Percentiles rank a stretch among this genome's conserved stretches.
phyloP scores from a whole-genome alignment of 2,113 vertebrate species.

The Chloroceryle aenea region DNA sequence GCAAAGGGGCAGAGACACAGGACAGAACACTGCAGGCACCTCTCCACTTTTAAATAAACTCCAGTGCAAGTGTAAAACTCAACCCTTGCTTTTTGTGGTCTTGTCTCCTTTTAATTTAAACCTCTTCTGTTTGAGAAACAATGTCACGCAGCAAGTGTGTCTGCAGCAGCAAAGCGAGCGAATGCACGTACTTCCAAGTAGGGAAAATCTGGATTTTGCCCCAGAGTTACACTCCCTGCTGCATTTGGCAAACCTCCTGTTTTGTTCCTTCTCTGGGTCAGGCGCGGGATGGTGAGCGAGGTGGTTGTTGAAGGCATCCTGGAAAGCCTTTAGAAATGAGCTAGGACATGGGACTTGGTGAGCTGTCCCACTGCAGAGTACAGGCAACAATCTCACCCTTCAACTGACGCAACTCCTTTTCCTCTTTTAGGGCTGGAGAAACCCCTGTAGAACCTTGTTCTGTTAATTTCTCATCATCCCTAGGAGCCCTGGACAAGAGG shows the following conservation, averaged over 20 bases:
- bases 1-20: background rate
- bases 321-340: background rate
- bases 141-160: background rate
- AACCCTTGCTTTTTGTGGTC: background rate
- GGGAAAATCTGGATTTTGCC: background rate
- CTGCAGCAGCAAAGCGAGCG: background rate
- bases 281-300: background rate
- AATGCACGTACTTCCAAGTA: background rate
- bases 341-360: background rate
- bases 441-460: background rate
- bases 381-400: background rate
- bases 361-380: background rate
- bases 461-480: background rate
- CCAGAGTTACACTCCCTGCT: background rate
- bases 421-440: background rate
- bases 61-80: background rate
- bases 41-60: slow-evolving; percentile 23
- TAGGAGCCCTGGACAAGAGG: background rate
- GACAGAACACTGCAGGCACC: slow-evolving; percentile 12
- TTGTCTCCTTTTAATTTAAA: slow-evolving; percentile 14
- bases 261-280: background rate
- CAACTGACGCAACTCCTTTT: background rate
- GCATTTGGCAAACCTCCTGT: background rate
- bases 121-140: background rate
- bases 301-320: background rate